Evolutionary conservation across 2,113 vertebrate species (phyloP), one percentile per base, ranked within the genome.

Genomic region (Chrysemys picta): DNA sequence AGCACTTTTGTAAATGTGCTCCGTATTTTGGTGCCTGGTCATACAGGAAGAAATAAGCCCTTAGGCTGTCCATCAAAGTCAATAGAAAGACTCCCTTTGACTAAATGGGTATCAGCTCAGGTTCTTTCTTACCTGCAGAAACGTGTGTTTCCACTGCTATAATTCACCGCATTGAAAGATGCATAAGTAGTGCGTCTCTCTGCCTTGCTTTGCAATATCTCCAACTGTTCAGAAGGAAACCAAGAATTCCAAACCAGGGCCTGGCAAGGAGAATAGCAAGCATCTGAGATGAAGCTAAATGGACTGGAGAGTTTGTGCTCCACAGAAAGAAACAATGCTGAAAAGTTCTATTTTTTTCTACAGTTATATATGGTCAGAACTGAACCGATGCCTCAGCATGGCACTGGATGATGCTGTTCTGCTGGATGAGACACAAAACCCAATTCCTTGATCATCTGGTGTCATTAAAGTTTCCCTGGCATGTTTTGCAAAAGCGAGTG

Each of bases 161-260:
- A 3, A 25, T 1, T 8, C 0, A 0, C 12, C 10, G 17, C 4
- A 53, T 27, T 76, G 27, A 5, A 19, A 6, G 31, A 6, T n/a
- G 1, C 7, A 50, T 50, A 69, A 50, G 24, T 4, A 21, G 0
- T 6, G 35, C 4, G 5, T 29, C 38, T 54, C 38, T 42, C 89
- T 84, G 76, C 81, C 52, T 65, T 12, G 31, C 45, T 75, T n/a
- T 10, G 38, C 16, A 0, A 10, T 2, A 17, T 25, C 31, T 31
- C 84, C 84, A 52, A 3, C 38, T 25, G 75, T 16, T 47, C 25
- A 29, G 45, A 27, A 86, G 78, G 78, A 50, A 29, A 31, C 24
- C 1, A 0, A 2, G 75, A 14, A 53, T 47, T 38, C 50, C 87
- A n/a, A 47, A 1, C 2, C 5, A 65, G 38, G n/a, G 27, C 69